These are phyloP conservation scores for Tenebrosternarchus preto DNA, from an alignment of 2,113 vertebrate genomes.

Conservation along the genomic window DNA sequence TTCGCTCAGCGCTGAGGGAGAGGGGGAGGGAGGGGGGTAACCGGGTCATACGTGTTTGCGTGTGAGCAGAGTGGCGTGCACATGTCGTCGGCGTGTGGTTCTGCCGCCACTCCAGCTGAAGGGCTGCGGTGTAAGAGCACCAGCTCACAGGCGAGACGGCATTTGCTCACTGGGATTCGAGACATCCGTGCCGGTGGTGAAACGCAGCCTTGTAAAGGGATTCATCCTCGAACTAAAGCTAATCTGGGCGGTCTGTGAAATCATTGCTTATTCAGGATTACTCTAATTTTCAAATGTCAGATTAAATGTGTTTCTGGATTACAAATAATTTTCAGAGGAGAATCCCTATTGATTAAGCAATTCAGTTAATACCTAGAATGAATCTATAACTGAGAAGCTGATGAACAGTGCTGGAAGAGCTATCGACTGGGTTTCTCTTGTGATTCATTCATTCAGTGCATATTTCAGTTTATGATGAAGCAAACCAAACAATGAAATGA, in stretches of 20 bases:
- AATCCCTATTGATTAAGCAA: no score
- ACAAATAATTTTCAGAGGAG: background rate
- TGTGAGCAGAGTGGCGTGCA: conserved; percentile 7
- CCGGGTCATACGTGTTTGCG: conserved; percentile 61
- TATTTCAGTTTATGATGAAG: no score
- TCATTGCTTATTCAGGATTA: background rate
- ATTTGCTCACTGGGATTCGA: background rate
- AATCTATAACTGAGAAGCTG: background rate
- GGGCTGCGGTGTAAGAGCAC: background rate
- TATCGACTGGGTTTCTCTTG: no score
- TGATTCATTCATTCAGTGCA: no score
- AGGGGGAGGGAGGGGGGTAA: conserved; percentile 63
- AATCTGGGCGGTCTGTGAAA: background rate
- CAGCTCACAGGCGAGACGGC: background rate
- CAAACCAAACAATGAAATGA: no score
- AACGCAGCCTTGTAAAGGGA: background rate
- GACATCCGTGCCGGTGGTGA: background rate
- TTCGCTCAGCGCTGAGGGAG: no score
- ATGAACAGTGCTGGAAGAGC: background rate
- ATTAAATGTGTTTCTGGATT: background rate
- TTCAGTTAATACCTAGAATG: background rate
- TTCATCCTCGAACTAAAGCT: background rate
- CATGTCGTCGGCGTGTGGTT: background rate
- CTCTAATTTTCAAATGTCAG: background rate
- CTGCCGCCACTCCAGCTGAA: background rate